Conservation (phyloP, 2,888 invertebrate species). For the Anodontia alba region DNA sequence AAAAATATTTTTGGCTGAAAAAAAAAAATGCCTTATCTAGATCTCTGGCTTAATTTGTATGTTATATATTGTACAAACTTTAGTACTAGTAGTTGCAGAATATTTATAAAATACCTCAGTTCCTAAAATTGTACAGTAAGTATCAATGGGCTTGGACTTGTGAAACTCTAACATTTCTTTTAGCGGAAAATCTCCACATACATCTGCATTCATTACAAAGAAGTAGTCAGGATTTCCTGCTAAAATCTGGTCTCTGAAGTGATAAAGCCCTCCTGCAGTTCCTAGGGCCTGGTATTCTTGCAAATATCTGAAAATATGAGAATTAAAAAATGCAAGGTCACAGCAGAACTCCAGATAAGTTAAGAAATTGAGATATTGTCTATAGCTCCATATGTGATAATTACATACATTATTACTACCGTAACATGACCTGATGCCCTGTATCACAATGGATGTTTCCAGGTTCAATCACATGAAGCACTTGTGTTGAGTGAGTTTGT, state of each 20-base stretch:
- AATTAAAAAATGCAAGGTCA: background rate
- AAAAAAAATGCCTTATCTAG: no score
- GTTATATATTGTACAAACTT: no score
- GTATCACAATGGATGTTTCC: no score
- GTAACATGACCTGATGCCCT: no score
- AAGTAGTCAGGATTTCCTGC: slow-evolving; percentile 94
- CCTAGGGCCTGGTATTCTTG: slow-evolving; percentile 98
- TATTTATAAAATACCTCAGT: slow-evolving; percentile 86
- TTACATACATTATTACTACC: no score
- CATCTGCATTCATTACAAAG: slow-evolving; percentile 98
- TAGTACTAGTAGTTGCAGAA: no score
- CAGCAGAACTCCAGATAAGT: background rate
- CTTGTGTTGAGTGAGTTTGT: no score
- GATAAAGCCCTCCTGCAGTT: slow-evolving; percentile 98
- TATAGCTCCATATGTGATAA: no score
- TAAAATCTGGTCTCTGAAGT: slow-evolving; percentile 97
- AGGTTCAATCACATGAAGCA: no score
- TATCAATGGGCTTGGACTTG: slow-evolving; percentile 64
- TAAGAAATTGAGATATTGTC: no score
- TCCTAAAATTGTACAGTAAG: slow-evolving; percentile 92
- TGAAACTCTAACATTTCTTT: slow-evolving; percentile 89
- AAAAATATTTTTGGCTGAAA: no score
- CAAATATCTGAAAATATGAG: slow-evolving; percentile 89
- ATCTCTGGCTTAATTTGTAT: no score
- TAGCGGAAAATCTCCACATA: slow-evolving; percentile 98